Evolutionary conservation across 2,888 invertebrate species (phyloP), one percentile per base, ranked within the genome.

Genomic region (Pandemis heparana): DNA sequence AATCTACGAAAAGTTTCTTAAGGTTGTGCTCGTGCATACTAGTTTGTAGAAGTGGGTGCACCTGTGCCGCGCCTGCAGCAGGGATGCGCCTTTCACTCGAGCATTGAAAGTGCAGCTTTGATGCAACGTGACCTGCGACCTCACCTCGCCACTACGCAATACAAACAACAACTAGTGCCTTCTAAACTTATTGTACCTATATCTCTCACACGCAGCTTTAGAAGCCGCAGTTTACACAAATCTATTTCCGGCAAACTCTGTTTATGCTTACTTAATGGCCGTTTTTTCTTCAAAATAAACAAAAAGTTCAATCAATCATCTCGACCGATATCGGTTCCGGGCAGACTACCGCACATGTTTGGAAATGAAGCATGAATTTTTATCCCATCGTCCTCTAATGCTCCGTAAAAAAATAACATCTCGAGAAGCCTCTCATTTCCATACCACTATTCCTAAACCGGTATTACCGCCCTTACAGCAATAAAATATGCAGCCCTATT

Each of bases 61-160:
- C 75, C 75, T 77, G 78, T 65, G 82, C 84, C 91, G 87, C 88
- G 84, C 85, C 86, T 86, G 86, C 81, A 83, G 23, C 56, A 56
- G 87, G 80, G 92, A 92, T 90, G 89, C 82, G 84, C 93, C 94
- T 94, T 94, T 94, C 94, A 93, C 94, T 92, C 81, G 87, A 81
- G 85, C 86, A 88, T 93, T 88, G 94, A 94, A 93, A 93, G 94
- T 93, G 93, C 92, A 92, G 83, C 81, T 83, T 83, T 92, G 90
- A 91, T 87, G 93, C 90, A 92, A 93, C 83, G 71, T 80, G 88
- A 92, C 89, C 92, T 84, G 71, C 84, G 90, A 90, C 90, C 92
- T 86, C 81, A 73, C 73, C 68, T 73, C 65, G 77, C 79, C 70
- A 77, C 76, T 72, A 75, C 78, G 83, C 81, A 81, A 83, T 75